These are phyloP conservation scores for Pygoscelis antarcticus DNA, from an alignment of 2,113 vertebrate genomes.

Conservation along the genomic window DNA sequence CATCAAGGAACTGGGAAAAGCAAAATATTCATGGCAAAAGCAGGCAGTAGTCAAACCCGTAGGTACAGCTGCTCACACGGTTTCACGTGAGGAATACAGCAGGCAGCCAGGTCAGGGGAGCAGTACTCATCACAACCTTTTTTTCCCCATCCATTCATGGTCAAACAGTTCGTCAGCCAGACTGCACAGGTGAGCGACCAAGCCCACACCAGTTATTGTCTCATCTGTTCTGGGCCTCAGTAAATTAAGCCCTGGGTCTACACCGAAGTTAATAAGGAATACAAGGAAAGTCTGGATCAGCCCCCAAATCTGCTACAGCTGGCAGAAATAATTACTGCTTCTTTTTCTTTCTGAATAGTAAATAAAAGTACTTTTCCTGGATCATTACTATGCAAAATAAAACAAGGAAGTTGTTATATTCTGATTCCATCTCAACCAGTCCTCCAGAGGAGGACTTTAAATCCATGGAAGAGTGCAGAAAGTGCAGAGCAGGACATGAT, in stretches of 20 bases:
- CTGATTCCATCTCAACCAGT: neutral
- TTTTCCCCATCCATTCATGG: neutral
- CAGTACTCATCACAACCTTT: neutral
- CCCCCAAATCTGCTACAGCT: neutral
- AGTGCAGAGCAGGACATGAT: neutral
- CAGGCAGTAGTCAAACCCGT: neutral
- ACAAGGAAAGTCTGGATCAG: neutral
- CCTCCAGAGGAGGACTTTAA: neutral
- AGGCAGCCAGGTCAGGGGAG: neutral
- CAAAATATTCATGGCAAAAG: neutral
- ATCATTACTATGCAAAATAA: neutral
- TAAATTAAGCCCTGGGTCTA: neutral
- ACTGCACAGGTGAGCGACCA: neutral
- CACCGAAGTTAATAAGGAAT: neutral
- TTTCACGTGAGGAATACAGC: neutral
- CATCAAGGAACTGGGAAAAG: neutral
- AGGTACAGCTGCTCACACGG: neutral
- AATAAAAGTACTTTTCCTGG: neutral
- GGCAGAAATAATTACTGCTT: neutral
- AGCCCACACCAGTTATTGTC: neutral
- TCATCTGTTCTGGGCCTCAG: neutral
- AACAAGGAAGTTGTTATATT: neutral
- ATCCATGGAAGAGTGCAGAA: neutral
- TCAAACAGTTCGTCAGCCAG: neutral
- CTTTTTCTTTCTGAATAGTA: neutral